Conservation (phyloP, 2,797 vertebrate genomes). For the Delichon dasypus region DNA sequence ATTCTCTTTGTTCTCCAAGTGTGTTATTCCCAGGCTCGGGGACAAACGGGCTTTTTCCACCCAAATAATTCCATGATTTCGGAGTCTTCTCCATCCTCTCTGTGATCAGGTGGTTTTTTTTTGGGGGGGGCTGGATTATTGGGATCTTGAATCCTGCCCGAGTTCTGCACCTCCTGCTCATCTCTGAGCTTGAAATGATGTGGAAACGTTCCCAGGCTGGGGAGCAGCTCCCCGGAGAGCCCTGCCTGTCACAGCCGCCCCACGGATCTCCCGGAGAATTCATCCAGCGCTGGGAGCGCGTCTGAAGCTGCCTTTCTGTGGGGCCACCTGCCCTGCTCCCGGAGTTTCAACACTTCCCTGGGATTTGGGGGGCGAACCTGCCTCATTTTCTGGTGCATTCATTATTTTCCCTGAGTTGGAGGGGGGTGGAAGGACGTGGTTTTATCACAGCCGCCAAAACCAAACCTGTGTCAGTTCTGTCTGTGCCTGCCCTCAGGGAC, state of each 20-base stretch:
- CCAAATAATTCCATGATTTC: not conserved
- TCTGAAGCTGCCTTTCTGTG: not conserved
- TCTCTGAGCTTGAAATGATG: not conserved
- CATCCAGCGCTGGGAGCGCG: not conserved
- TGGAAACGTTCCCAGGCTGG: not conserved
- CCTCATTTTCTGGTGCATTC: not conserved
- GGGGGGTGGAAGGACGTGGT: accelerated
- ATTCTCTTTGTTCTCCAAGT: not conserved
- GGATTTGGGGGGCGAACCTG: not conserved
- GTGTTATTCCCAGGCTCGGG: not conserved
- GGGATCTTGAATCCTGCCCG: not conserved
- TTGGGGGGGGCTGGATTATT: not conserved
- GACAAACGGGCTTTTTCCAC: not conserved
- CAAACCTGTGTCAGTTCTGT: not conserved
- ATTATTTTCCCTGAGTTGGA: not conserved
- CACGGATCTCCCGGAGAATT: not conserved
- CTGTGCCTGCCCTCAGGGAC: not conserved
- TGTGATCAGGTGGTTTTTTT: accelerated
- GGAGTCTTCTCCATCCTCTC: not conserved
- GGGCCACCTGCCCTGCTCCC: not conserved
- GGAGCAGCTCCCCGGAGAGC: not conserved
- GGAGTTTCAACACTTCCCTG: not conserved
- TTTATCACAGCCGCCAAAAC: not conserved
- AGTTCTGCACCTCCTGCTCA: not conserved
- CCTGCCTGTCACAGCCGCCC: not conserved